Base-by-base conservation (phyloP, 2,797 vertebrate species). In the Acrossocheilus fasciatus region DNA sequence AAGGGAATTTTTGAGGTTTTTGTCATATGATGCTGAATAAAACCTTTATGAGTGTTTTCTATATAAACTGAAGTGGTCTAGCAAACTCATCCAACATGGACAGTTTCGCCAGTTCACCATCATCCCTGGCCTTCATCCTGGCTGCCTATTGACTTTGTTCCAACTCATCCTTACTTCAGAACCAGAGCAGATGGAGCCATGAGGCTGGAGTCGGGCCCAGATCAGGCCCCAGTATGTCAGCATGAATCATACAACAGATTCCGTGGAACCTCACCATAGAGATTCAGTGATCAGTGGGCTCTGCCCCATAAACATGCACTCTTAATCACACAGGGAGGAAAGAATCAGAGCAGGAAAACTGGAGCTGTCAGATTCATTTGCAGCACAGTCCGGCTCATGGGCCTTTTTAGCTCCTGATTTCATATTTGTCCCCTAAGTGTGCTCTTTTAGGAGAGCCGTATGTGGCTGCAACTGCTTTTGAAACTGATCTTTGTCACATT, bases 121-220 rank as follows among this genome's bases (percentile, higher is more conserved):
- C 62, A 36, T 75, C 79, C 50, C 59, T 77, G 84, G 74, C 78
- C 86, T 78, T 69, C 81, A 81, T 84, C 76, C 70, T 78, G 80
- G 47, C 83, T 72, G 78, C 86, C 86, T 87, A 43, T 79, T 78
- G 75, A 64, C 82, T 87, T 80, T 47, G 36, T 80, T 85, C 89
- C 86, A 87, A 75, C 87, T 87, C 89, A 84, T 87, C 85, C 3
- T 81, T 79, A 85, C 88, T 89, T 82, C 84, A 90, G 85, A 87
- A 88, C 83, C 66, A 47, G 80, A 91, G 89, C 90, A 91, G 90
- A 90, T 90, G 90, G 89, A 90, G 87, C 84, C 80, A 68, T 74
- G 70, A 86, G 87, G 86, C 79, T 88, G 88, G 90, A 88, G 83
- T 81, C 47, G 8, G 85, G 79, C 87, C 87, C 89, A 88, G 88